Conservation (phyloP, 2,888 invertebrate genomes). For the Drosophila mercatorum region DNA sequence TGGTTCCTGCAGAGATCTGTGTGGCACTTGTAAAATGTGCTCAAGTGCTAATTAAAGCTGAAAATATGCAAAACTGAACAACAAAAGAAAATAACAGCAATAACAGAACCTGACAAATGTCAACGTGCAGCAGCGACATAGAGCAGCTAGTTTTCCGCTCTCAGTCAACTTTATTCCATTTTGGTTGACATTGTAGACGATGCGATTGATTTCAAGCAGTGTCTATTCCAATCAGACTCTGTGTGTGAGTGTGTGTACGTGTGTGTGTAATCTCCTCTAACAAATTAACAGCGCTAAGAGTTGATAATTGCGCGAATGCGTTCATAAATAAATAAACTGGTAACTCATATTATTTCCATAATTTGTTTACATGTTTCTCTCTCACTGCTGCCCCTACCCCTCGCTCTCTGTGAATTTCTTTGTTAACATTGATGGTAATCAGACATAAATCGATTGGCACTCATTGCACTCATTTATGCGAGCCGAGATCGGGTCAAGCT, state of each 20-base stretch:
- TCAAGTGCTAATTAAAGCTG: constrained; percentile 50
- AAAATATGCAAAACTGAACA: constrained; percentile 44
- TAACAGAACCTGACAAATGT: constrained; percentile 1
- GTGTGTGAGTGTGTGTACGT: neutral
- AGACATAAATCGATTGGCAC: constrained; percentile 16
- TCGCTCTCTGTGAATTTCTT: constrained; percentile 1
- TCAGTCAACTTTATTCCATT: constrained; percentile 2
- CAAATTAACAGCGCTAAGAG: constrained; percentile 17
- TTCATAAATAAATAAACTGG: constrained; percentile 44
- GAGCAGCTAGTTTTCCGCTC: constrained; percentile 9
- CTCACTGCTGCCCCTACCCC: neutral
- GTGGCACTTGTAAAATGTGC: neutral
- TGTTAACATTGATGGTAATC: constrained; percentile 12
- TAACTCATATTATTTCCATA: constrained; percentile 41
- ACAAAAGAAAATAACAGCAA: constrained; percentile 6
- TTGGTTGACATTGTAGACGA: constrained; percentile 46
- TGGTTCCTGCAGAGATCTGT: neutral
- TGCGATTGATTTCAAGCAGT: constrained; percentile 29
- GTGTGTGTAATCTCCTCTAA: constrained; percentile 6
- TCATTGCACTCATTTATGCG: neutral
- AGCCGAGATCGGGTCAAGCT: constrained; percentile 6
- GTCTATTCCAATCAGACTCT: constrained; percentile 33
- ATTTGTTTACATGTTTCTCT: constrained; percentile 12
- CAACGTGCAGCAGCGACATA: constrained; percentile 5
- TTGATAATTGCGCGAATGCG: constrained; percentile 27